Conservation (phyloP, 2,797 vertebrate genomes). For the Coracias cyanogaster region DNA sequence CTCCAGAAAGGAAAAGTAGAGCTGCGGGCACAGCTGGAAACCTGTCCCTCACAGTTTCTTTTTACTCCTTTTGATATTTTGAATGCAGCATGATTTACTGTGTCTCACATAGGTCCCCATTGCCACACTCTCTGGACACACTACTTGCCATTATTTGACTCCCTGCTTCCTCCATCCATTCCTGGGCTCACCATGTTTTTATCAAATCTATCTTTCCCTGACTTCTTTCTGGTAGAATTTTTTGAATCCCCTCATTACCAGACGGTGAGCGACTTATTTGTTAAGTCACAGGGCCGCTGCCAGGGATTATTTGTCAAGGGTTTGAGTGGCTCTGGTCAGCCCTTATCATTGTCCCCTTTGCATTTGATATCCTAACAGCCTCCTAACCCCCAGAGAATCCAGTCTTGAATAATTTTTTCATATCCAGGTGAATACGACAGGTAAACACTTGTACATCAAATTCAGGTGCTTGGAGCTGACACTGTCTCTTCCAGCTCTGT, state of each 20-base stretch:
- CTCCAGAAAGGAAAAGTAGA: not conserved
- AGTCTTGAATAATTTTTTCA: not conserved
- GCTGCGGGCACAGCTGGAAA: not conserved
- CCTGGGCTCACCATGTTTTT: not conserved
- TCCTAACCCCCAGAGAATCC: not conserved
- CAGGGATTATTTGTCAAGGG: not conserved
- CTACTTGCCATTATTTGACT: fast-evolving
- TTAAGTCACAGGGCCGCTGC: too few species aligned
- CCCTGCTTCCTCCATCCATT: fast-evolving
- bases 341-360: not conserved
- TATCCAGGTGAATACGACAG: not conserved
- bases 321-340: not conserved
- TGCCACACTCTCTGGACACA: fast-evolving
- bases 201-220: not conserved
- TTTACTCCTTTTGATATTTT: not conserved
- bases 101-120: fast-evolving
- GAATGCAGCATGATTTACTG: fast-evolving
- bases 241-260: not conserved
- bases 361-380: not conserved
- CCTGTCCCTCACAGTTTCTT: too few species aligned
- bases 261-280: fast-evolving
- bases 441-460: not conserved
- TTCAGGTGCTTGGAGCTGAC: not conserved
- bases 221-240: not conserved
- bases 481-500: not conserved